phyloP scores from a whole-genome alignment of 2,797 vertebrate genomes.

The Helarctos malayanus region DNA sequence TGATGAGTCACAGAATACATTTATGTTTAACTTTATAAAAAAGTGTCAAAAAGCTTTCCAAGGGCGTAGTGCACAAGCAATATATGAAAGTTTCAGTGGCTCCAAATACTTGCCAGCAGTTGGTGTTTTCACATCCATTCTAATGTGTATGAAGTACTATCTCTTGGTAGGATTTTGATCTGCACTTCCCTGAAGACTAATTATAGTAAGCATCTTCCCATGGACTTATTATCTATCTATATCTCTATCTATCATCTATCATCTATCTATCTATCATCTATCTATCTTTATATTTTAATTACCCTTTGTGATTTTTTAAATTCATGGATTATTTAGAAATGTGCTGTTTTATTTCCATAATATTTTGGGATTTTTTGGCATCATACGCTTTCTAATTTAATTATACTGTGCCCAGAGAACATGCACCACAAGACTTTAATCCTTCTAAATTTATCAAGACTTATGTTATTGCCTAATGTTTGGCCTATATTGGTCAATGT shows the following conservation, averaged over 20 bases:
- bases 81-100: not conserved
- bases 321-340: not conserved
- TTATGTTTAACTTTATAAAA: slow-evolving; percentile 37
- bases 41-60: not conserved
- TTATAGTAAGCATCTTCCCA: not conserved
- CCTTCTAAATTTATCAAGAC: not conserved
- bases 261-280: not conserved
- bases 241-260: not conserved
- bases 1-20: not conserved
- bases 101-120: not conserved
- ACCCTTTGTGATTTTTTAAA: not conserved
- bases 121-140: not conserved
- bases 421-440: not conserved
- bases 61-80: not conserved
- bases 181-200: not conserved
- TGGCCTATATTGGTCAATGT: not conserved
- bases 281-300: not conserved
- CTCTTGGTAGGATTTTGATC: not conserved
- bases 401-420: not conserved
- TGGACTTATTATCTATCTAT: not conserved
- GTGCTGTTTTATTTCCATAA: not conserved
- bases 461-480: not conserved
- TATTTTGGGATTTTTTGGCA: not conserved
- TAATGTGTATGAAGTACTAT: not conserved
- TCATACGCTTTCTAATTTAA: not conserved